These are phyloP conservation scores for Acropternis orthonyx DNA, from an alignment of 2,797 vertebrate species.

Conservation along the genomic window DNA sequence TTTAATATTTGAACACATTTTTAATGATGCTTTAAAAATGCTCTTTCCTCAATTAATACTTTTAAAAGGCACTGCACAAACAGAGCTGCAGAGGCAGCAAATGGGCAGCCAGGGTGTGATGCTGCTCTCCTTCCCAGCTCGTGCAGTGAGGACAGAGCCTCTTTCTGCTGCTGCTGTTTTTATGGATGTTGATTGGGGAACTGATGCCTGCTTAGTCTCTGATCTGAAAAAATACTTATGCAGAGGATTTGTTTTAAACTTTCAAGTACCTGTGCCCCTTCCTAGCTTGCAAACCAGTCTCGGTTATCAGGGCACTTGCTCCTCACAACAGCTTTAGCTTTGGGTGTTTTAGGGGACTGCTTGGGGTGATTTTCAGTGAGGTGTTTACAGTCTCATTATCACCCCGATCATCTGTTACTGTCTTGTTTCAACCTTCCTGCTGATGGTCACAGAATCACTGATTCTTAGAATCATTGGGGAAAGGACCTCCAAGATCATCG, in stretches of 20 bases:
- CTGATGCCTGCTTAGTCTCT: not conserved
- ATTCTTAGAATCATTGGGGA: not conserved
- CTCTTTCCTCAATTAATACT: not conserved
- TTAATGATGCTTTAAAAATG: conserved; percentile 19
- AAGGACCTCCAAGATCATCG: not conserved
- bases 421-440: not conserved
- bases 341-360: not conserved
- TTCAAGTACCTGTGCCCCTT: not conserved
- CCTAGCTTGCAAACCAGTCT: not conserved
- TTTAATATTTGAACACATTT: not conserved
- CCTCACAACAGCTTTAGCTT: not conserved
- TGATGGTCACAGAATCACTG: not conserved
- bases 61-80: not conserved
- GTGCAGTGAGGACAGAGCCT: fast-evolving
- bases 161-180: not conserved
- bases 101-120: not conserved
- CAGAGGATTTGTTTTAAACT: not conserved
- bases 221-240: not conserved
- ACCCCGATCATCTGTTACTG: not conserved
- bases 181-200: not conserved
- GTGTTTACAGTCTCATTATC: not conserved
- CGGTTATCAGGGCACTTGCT: not conserved
- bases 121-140: not conserved
- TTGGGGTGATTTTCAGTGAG: not conserved
- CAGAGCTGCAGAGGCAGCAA: not conserved